Base-by-base conservation (phyloP, 2,797 vertebrate species). In the Anniella stebbinsi region DNA sequence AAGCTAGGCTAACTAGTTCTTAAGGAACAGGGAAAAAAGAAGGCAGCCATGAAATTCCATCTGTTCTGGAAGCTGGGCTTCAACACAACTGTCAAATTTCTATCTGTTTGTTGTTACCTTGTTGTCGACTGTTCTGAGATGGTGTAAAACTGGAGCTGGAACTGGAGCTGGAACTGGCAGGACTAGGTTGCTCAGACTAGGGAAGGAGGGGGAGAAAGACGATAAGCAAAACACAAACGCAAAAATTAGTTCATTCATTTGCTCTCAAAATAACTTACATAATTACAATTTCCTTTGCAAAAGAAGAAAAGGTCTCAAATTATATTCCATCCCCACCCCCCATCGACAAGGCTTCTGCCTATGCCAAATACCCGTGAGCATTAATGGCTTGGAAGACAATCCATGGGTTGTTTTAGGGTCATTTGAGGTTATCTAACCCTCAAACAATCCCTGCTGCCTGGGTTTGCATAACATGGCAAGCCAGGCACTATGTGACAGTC, bases 121-220 rank as follows among this genome's bases (percentile, higher is more conserved):
- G 98, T 90, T 98, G 98, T 91, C 98, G 97, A 93, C 86, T 95
- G 96, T 97, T 96, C 92, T 96, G 98, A 76, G 97, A 97, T 3
- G 98, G 98, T 83, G 97, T 97, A 94, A 98, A 98, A 95, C 98
- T 98, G 91, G 98, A 98, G 87, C 97, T 97, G 91, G 98, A 98
- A 90, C 98, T 98, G 93, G 98, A 98, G 85, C 98, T 99, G 93
- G 99, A 99, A 94, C 98, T 99, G 95, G 98, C 98, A 89, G 99
- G 99, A 96, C 99, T 99, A 94, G 98, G 98, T 94, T 99, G 99
- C 93, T 99, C 98, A 1, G 98, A 99, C 98, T 99, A 96, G 1
- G 94, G 95, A 25, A 81, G 30, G 28, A 30, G 18, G 18, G 45
- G 45, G 33, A 30, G 75, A 93, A 89, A 92, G 88, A 36, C 81